Percentiles rank a stretch among this genome's conserved stretches.
Conservation (phyloP, 2,113 vertebrate species). For the Phalacrocorax pelagicus region DNA sequence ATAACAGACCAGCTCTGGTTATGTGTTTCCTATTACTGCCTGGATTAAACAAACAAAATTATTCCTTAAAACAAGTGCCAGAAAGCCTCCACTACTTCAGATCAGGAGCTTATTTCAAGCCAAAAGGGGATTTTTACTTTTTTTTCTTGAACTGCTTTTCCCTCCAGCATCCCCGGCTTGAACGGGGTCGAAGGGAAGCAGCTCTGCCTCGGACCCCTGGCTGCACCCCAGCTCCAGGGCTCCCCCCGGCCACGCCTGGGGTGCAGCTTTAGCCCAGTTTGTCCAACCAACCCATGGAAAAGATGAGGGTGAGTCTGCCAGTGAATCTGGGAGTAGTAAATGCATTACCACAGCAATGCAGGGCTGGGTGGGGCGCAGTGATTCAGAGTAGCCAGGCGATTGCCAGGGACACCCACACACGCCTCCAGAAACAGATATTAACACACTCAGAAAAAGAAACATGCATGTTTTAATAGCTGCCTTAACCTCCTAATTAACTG, state of each 20-base stretch:
- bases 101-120: neutral
- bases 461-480: neutral
- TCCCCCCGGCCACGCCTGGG: neutral
- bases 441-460: neutral
- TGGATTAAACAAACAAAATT: constrained; percentile 13
- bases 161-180: neutral
- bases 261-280: neutral
- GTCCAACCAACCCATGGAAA: neutral
- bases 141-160: neutral
- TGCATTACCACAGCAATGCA: neutral
- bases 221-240: neutral
- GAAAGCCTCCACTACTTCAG: neutral
- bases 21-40: neutral
- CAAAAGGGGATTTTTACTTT: neutral
- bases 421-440: neutral
- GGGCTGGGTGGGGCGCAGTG: constrained; percentile 24
- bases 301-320: neutral
- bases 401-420: neutral
- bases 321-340: neutral
- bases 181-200: neutral
- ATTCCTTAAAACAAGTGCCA: neutral
- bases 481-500: neutral
- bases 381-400: neutral
- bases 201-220: neutral
- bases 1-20: neutral